These are phyloP conservation scores for Alcedo atthis DNA, from an alignment of 2,797 vertebrate species.

Conservation along the genomic window DNA sequence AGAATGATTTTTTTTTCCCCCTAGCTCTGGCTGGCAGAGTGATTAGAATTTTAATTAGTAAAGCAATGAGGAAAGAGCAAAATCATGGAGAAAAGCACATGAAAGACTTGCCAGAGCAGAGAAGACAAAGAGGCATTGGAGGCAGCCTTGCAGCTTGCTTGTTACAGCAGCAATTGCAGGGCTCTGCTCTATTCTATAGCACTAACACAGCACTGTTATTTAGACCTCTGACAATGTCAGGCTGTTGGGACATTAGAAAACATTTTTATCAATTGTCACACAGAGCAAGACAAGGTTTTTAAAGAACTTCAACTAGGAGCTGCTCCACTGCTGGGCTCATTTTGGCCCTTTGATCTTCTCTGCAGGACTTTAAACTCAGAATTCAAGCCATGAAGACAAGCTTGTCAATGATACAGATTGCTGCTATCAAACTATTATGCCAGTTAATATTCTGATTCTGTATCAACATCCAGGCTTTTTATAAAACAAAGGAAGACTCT, in stretches of 20 bases:
- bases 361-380: constrained; percentile 3
- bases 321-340: neutral
- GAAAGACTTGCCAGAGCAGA: constrained; percentile 69
- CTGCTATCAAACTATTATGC: neutral
- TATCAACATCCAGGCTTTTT: neutral
- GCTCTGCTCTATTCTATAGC: neutral
- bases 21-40: constrained; percentile 75
- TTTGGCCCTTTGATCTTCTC: constrained; percentile 28
- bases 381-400: neutral
- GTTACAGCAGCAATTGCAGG: constrained; percentile 29
- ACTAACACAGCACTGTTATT: neutral
- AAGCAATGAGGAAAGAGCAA: constrained; percentile 66
- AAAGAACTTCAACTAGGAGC: neutral
- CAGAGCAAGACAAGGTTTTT: constrained; percentile 33
- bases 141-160: constrained; percentile 38
- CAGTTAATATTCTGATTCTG: neutral
- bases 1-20: constrained; percentile 66
- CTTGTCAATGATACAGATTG: neutral
- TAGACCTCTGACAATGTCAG: constrained; percentile 5
- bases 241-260: neutral
- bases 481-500: neutral
- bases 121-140: constrained; percentile 71
- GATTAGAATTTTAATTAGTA: constrained; percentile 87
- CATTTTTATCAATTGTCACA: constrained; percentile 37
- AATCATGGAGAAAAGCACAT: constrained; percentile 41